Evolutionary conservation across 2,113 vertebrate species (phyloP), one percentile per base, ranked within the genome.

Genomic region (Pluvianellus socialis): DNA sequence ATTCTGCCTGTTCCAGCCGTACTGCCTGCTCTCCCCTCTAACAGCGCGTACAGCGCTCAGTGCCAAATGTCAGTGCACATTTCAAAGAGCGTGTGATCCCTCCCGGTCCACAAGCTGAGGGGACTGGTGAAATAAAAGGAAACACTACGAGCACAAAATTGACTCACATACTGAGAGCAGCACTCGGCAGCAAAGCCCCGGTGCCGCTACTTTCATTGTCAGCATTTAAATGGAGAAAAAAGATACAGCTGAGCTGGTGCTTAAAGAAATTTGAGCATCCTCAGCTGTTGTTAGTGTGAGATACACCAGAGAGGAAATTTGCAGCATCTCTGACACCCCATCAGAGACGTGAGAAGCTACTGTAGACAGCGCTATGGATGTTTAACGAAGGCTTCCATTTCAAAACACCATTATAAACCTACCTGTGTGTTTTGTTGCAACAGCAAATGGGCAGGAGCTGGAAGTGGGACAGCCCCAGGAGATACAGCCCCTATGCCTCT

Each of bases 261-360:
- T 86, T 76, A 27, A 68, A 73, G 26, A 10, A 16, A 70, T 63
- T 68, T 75, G 79, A 67, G 81, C 59, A 52, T 73, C 50, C 81
- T 76, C 79, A 47, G 81, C 44, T 50, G 59, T 68, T 68, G 83
- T 67, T 63, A 33, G 66, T 6, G 52, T 15, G 53, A 86, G 84
- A 71, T 26, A 65, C 28, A 70, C 35, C 13, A 2, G 53, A 77
- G 81, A 76, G 88, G 73, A 83, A 84, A 70, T 79, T 14, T 53
- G 45, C 88, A 84, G 76, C 79, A 35, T 56, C 55, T 74, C 88
- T 92, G 91, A 88, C 82, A 94, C 66, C 59, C 92, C 94, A n/a
- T 55, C 79, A 76, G 74, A 35, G 65, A 58, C 0, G 7, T 5
- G 23, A 85, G 88, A 88, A 77, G 75, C 23, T 66, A 59, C 88